A percentile compares a stretch with the other conserved stretches of the same genome.
These are phyloP conservation scores for Lithobates pipiens DNA, from an alignment of 2,797 vertebrate genomes.

Conservation along the genomic window DNA sequence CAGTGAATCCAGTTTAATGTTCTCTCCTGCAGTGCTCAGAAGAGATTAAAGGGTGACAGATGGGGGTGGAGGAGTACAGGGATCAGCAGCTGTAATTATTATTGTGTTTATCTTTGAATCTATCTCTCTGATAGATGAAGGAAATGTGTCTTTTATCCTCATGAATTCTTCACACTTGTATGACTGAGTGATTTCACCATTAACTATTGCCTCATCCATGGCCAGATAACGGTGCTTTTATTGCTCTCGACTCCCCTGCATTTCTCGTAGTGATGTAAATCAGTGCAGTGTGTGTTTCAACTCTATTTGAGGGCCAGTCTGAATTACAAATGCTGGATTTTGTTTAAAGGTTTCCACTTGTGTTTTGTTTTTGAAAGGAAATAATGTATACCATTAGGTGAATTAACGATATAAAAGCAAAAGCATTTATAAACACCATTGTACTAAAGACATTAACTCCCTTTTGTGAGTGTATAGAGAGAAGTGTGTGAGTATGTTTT, in stretches of 20 bases:
- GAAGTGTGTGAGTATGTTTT: not conserved
- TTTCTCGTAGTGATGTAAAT: slow-evolving; percentile 35
- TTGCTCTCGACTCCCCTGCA: slow-evolving; percentile 33
- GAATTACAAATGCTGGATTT: slow-evolving; percentile 12
- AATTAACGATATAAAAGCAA: slow-evolving; percentile 11
- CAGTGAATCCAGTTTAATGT: slow-evolving; percentile 28
- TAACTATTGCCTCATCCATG: slow-evolving; percentile 31
- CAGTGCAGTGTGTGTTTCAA: slow-evolving; percentile 17
- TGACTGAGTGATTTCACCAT: slow-evolving; percentile 24
- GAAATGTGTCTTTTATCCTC: slow-evolving; percentile 38
- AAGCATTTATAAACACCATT: not conserved
- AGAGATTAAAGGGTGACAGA: slow-evolving; percentile 57
- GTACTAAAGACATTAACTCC: not conserved
- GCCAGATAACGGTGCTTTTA: slow-evolving; percentile 7
- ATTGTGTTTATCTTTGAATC: slow-evolving; percentile 53
- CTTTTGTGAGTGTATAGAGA: not conserved
- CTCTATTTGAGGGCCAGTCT: slow-evolving; percentile 10
- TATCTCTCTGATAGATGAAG: slow-evolving; percentile 45
- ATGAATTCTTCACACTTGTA: slow-evolving; percentile 31
- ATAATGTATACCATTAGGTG: slow-evolving; percentile 17
- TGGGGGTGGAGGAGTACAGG: slow-evolving; percentile 39
- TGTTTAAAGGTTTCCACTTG: slow-evolving; percentile 13
- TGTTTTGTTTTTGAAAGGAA: slow-evolving; percentile 25
- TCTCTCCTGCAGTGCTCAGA: slow-evolving; percentile 11
- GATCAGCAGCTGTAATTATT: slow-evolving; percentile 45